Evolutionary conservation across 2,113 vertebrate genomes (phyloP), one percentile per base, ranked within the genome.

Genomic region (Pelvicachromis taeniatus): DNA sequence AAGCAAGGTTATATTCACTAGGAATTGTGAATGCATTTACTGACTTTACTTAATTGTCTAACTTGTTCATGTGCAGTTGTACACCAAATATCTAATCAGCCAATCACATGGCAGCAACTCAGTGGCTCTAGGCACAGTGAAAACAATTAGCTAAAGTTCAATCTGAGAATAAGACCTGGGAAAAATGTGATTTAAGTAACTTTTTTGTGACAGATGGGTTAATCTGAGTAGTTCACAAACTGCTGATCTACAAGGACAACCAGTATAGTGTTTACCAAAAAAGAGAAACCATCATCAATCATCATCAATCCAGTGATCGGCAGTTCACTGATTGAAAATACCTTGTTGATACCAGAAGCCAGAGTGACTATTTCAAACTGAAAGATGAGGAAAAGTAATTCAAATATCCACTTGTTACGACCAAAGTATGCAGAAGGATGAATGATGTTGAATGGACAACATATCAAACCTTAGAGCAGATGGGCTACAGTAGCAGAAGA

Each of bases 321-420:
- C n/a, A 23, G 61, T 40, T 65, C 35, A 40, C 35, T 65, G 35
- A 40, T 14, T 14, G 12, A 65, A 65, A 1, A 65, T 65, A 40
- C 40, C 0, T 23, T 65, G n/a, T 65, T 40, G 61, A 40, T 65
- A 40, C 61, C 42, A 6, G 38, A 68, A 42, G 38, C 12, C 63
- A 23, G 38, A 68, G 12, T 14, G 35, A 42, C 35, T 42, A 21
- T 42, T 68, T 68, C n/a, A 21, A 42, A 42, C n/a, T 42, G n/a
- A 70, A 21, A 70, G 38, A n/a, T 16, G 21, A 40, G 38, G 14
- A 70, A 70, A 2, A 45, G 12, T 23, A 68, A 68, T 23, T 68
- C 0, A 68, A 0, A 21, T 68, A 42, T 23, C 12, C 38, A 70
- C 63, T 70, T 1, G 0, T 23, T 70, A 40, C 1, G 3, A 42